Evolutionary conservation across 2,113 vertebrate species (phyloP).

Genomic region (Argyrosomus japonicus): DNA sequence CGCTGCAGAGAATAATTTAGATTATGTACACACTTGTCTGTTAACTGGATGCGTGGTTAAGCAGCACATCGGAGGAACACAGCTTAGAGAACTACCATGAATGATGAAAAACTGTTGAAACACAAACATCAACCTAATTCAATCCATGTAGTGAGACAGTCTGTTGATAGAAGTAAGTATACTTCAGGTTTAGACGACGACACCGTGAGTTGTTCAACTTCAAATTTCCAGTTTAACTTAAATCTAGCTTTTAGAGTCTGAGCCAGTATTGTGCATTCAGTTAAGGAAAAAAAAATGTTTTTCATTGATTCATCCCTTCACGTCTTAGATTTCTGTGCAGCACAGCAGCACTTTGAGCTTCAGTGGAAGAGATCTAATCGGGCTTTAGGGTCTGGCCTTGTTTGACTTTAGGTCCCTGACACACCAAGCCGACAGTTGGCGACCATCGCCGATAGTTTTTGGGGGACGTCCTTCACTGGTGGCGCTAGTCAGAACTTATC

Average conservation of each 20-base stretch:
- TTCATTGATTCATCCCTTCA: not conserved
- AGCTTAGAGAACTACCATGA: not conserved
- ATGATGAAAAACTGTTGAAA: not conserved
- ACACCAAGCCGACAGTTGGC: conserved; percentile 12
- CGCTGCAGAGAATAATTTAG: not conserved
- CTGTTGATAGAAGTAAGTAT: not conserved
- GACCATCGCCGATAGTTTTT: not conserved
- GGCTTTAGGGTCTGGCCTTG: conserved; percentile 2
- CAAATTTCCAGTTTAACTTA: not conserved
- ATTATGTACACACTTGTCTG: not conserved
- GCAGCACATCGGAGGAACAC: not conserved
- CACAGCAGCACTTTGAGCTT: not conserved
- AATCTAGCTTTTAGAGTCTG: not conserved
- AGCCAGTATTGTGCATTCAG: conserved; percentile 8
- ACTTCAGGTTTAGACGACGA: not conserved
- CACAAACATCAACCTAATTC: not conserved
- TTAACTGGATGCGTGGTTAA: not conserved
- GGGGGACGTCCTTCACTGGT: not conserved
- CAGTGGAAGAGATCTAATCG: conserved; percentile 5
- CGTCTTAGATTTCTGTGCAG: conserved; percentile 20
- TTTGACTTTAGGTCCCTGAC: not conserved
- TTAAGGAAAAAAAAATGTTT: not conserved
- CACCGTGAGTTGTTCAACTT: conserved; percentile 5
- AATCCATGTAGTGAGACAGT: not conserved
- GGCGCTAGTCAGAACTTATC: not conserved